phyloP scores from a whole-genome alignment of 2,888 invertebrate species.

The Pristionchus japonicus region DNA sequence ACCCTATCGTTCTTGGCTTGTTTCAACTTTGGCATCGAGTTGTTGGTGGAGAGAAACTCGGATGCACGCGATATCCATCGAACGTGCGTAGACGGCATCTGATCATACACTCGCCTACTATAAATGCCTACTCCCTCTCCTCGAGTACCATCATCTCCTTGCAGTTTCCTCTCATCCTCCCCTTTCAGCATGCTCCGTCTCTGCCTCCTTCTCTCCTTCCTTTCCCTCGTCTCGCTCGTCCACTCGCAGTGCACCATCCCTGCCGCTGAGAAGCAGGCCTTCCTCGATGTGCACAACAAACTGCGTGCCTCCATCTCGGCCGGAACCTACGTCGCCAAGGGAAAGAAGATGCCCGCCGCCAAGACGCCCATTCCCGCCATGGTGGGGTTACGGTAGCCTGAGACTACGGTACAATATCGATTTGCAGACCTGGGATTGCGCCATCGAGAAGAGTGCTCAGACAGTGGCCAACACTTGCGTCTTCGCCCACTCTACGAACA shows the following conservation, averaged over 20 bases:
- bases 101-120: background rate
- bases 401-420: background rate
- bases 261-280: background rate
- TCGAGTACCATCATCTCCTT: background rate
- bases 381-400: background rate
- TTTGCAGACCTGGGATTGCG: background rate
- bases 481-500: background rate
- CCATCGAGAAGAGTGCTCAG: slow-evolving; percentile 22
- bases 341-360: background rate
- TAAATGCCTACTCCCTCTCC: background rate
- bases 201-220: background rate
- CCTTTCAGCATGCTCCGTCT: background rate
- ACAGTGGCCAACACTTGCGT: background rate
- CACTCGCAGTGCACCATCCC: background rate
- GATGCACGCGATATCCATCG: background rate
- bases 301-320: background rate
- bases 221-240: background rate
- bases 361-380: background rate
- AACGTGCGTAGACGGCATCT: background rate
- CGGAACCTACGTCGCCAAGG: too few relatives aligned
- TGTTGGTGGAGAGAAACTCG: background rate
- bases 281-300: slow-evolving; percentile 1
- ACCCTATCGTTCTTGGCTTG: too few relatives aligned
- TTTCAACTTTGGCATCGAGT: background rate
- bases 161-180: background rate